Evolutionary conservation across 2,888 invertebrate genomes (phyloP).

Genomic region (Parthenolecanium corni): DNA sequence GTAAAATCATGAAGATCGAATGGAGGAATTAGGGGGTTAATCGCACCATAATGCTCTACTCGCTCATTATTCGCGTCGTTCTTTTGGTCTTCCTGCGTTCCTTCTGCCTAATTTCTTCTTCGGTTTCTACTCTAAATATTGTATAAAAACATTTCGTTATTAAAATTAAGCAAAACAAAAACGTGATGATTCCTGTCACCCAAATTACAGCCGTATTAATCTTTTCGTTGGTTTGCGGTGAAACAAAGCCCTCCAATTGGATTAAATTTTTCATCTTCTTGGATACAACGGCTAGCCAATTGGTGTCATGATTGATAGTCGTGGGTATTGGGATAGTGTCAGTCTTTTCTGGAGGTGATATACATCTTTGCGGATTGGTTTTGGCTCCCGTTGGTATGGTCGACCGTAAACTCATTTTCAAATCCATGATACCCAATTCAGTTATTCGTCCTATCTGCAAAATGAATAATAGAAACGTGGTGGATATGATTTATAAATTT

Average conservation of each 20-base stretch:
- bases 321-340: not conserved
- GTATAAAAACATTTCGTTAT: conserved; percentile 17
- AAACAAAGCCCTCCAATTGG: not conserved
- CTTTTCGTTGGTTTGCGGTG: not conserved
- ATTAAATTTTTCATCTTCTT: not conserved
- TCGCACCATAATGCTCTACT: conserved; percentile 1
- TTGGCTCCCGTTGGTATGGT: not conserved
- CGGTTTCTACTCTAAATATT: conserved; percentile 1
- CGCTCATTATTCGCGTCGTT: not conserved
- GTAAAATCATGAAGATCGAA: not conserved
- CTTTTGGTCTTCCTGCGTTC: not conserved
- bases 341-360: not conserved
- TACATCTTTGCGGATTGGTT: not conserved
- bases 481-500: too few species aligned
- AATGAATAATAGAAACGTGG: not conserved
- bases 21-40: not conserved
- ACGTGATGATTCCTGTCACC: not conserved
- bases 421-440: conserved; percentile 10
- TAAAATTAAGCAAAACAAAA: conserved; percentile 3
- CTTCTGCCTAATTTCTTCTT: conserved; percentile 1
- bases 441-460: conserved; percentile 13
- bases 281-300: not conserved
- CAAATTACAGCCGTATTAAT: not conserved
- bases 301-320: not conserved
- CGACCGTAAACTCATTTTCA: conserved; percentile 7